These are phyloP conservation scores for Limanda limanda DNA, from an alignment of 2,113 vertebrate species.

Conservation along the genomic window DNA sequence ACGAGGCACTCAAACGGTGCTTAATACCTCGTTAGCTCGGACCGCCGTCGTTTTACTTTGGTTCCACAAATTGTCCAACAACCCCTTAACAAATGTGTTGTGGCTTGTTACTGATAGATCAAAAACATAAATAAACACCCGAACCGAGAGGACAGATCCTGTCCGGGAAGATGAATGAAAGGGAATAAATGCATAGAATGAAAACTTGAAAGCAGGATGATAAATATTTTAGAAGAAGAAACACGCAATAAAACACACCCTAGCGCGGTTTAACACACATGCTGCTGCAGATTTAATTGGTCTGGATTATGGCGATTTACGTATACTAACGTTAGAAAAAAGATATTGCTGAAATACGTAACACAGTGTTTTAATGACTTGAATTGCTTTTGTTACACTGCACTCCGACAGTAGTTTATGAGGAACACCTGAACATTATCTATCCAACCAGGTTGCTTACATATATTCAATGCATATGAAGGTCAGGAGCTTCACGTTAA, in stretches of 20 bases:
- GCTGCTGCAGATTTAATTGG: background rate
- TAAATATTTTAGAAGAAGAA: background rate
- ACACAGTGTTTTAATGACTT: background rate
- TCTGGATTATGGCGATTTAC: background rate
- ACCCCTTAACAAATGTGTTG: slow-evolving; percentile 19
- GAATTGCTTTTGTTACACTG: background rate
- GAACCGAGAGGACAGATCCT: background rate
- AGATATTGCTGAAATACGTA: background rate
- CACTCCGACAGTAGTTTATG: background rate
- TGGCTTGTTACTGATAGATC: slow-evolving; percentile 10
- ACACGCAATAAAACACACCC: background rate
- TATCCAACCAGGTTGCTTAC: too few species aligned
- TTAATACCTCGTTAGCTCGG: slow-evolving; percentile 5
- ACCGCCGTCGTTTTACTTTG: slow-evolving; percentile 19
- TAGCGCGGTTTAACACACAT: background rate
- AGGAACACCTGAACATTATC: background rate
- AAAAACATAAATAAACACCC: slow-evolving; percentile 11
- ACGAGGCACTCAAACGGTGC: slow-evolving; percentile 17
- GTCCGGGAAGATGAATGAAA: background rate
- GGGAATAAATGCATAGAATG: background rate
- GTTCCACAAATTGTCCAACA: background rate
- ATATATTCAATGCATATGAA: too few species aligned
- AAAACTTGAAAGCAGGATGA: background rate
- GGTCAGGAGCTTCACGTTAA: too few species aligned
- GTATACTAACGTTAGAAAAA: background rate